Base-by-base conservation (phyloP, 2,113 vertebrate species). In the Limanda limanda region DNA sequence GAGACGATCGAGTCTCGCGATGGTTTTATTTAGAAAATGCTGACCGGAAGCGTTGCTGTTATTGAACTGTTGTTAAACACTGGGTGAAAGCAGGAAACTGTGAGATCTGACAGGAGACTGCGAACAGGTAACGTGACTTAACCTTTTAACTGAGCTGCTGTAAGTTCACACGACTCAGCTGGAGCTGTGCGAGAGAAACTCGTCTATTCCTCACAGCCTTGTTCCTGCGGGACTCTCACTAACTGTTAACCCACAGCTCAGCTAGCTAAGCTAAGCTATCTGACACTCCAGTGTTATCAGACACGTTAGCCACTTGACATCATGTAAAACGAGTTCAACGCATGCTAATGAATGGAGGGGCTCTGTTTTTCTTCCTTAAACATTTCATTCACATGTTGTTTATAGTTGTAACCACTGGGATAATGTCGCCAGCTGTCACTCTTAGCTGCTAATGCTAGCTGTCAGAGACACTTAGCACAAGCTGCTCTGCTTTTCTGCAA, bases 21-120 rank as follows among this genome's bases (percentile, higher is more conserved):
- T 20, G 0, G 2, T 69, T 76, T 86, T 86, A 86, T 73, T 86
- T 74, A 86, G 81, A 83, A 89, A 83, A 27, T 0, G 0, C 0
- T 1, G 0, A 78, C 48, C 77, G 82, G 89, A 85, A 59, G 51
- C 62, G 0, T 0, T 1, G 1, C 3, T 45, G 10, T 59, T 42
- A 18, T n/a, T 31, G 31, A 2, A 25, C 9, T 9, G 47, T 73
- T 40, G 37, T 27, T 17, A 25, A 77, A 20, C 58, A 63, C 8
- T 48, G 58, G 18, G 59, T 20, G 2, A 21, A 23, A 82, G 58
- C 40, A 86, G 89, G 86, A 91, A 91, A 81, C 84, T 73, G 60
- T 31, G 15, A 45, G 14, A 52, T 54, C 61, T 86, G 79, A 75
- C 88, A 87, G 76, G 31, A 77, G 74, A 24, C 68, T 51, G 24